phyloP scores from a whole-genome alignment of 1,140 invertebrate genomes.

The Lordiphosa stackelbergi region DNA sequence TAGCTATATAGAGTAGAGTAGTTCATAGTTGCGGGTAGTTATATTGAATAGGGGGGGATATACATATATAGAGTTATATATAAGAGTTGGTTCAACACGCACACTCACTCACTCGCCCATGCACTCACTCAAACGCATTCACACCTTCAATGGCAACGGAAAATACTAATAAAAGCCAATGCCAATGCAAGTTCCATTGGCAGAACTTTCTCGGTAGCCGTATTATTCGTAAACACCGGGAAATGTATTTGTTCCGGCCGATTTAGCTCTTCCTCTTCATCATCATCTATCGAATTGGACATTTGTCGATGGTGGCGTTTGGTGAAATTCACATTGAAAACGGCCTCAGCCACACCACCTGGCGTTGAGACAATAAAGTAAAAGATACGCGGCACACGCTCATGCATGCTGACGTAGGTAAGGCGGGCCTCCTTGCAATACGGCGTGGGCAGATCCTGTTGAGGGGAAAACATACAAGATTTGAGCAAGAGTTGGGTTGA shows the following conservation, averaged over 20 bases:
- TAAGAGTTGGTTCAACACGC: constrained; percentile 23
- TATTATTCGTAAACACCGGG: constrained; percentile 62
- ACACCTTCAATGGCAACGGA: constrained; percentile 36
- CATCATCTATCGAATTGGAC: constrained; percentile 69
- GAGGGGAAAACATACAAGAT: not conserved
- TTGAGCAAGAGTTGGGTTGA: not conserved
- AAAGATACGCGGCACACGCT: constrained; percentile 73
- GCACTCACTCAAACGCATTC: constrained; percentile 13
- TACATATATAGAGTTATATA: constrained; percentile 30
- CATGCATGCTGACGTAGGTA: constrained; percentile 77
- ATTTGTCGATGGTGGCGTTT: constrained; percentile 69
- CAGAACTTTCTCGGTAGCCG: constrained; percentile 11
- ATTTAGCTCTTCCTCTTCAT: constrained; percentile 75
- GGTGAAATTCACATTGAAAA: constrained; percentile 76
- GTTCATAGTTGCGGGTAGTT: constrained; percentile 42
- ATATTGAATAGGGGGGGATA: constrained; percentile 35
- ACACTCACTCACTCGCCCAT: constrained; percentile 21
- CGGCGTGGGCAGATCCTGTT: constrained; percentile 72
- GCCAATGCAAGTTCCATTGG: constrained; percentile 15
- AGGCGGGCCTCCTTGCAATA: constrained; percentile 77
- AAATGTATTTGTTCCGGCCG: constrained; percentile 76
- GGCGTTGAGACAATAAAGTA: constrained; percentile 76
- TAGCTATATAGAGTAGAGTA: constrained; percentile 36
- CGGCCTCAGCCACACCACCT: constrained; percentile 72
- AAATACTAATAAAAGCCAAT: constrained; percentile 18